phyloP scores from a whole-genome alignment of 2,888 invertebrate genomes.

The Anodontia alba region DNA sequence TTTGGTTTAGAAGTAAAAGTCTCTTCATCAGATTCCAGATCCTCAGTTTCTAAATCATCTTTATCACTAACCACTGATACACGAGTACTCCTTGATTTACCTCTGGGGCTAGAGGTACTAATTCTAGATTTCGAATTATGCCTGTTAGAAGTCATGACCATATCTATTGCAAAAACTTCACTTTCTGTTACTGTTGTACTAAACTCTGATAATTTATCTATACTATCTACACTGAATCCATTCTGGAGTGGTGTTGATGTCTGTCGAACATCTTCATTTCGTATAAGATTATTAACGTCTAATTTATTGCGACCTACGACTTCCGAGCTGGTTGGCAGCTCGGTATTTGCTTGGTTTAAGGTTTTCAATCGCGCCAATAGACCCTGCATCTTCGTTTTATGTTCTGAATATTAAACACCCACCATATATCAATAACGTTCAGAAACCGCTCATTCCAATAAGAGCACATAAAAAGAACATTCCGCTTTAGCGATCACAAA shows the following conservation, averaged over 20 bases:
- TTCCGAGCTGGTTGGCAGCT: slow-evolving; percentile 20
- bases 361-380: slow-evolving; percentile 43
- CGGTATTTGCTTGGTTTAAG: slow-evolving; percentile 7
- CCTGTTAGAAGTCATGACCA: slow-evolving; percentile 41
- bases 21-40: slow-evolving; percentile 47
- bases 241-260: slow-evolving; percentile 12
- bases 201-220: not conserved
- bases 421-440: not conserved
- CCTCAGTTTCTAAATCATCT: slow-evolving; percentile 41
- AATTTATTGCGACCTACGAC: slow-evolving; percentile 19
- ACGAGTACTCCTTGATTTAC: slow-evolving; percentile 13
- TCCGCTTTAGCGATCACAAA: slow-evolving; percentile 5
- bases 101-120: slow-evolving; percentile 26
- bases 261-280: slow-evolving; percentile 12
- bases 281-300: slow-evolving; percentile 7
- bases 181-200: slow-evolving; percentile 23
- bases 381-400: slow-evolving; percentile 40
- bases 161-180: slow-evolving; percentile 39
- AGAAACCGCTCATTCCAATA: not conserved
- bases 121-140: not conserved
- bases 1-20: slow-evolving; percentile 25
- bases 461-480: not conserved
- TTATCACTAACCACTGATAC: slow-evolving; percentile 19
- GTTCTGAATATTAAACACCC: not conserved
- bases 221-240: slow-evolving; percentile 27